Conservation (phyloP, 2,797 vertebrate genomes). For the Amazonetta brasiliensis region DNA sequence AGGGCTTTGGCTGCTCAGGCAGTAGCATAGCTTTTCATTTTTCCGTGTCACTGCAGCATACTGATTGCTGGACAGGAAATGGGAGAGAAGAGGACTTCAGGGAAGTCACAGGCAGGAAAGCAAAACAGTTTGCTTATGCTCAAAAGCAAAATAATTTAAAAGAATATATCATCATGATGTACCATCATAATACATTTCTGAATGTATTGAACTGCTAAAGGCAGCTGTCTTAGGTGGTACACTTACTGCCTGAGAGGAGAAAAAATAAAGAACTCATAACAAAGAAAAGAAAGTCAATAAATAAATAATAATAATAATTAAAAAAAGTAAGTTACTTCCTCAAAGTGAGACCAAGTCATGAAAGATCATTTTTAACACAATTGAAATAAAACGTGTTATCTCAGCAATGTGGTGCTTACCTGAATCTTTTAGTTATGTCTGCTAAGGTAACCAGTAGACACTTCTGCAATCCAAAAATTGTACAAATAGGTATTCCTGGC, state of each 20-base stretch:
- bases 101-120: slow-evolving; percentile 26
- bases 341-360: neutral
- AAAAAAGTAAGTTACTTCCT: neutral
- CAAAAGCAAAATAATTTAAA: neutral
- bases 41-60: neutral
- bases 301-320: neutral
- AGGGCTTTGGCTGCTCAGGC: slow-evolving; percentile 52
- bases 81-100: neutral
- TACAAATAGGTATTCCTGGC: neutral
- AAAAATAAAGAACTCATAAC: neutral
- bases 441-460: neutral
- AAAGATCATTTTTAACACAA: neutral
- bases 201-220: neutral
- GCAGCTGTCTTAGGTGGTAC: neutral
- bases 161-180: neutral
- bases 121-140: neutral
- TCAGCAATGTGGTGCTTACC: neutral
- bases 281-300: neutral
- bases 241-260: neutral
- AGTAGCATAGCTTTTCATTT: neutral
- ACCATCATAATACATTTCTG: neutral
- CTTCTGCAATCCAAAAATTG: neutral
- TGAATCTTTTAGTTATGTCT: neutral
- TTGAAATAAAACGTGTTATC: neutral
- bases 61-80: slow-evolving; percentile 5